A percentile compares a stretch with the other conserved stretches of the same genome.
Conservation (phyloP, 2,888 invertebrate genomes). For the Campaea margaritaria region DNA sequence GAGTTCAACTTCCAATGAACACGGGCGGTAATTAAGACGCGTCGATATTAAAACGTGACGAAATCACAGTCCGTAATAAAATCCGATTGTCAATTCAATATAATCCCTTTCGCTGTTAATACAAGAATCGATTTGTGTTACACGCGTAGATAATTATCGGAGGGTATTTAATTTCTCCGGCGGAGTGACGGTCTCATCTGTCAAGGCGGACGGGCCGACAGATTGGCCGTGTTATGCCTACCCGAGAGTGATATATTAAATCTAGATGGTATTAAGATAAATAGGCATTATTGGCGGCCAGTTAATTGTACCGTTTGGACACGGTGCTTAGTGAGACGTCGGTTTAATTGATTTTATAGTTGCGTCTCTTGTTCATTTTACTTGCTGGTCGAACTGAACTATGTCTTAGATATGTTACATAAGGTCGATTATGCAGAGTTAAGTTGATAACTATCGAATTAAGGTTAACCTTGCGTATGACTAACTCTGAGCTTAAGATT, state of each 20-base stretch:
- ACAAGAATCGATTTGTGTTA: slow-evolving; percentile 51
- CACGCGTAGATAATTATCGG: slow-evolving; percentile 62
- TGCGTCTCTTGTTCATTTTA: slow-evolving; percentile 16
- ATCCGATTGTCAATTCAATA: slow-evolving; percentile 45
- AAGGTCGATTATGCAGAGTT: slow-evolving; percentile 13
- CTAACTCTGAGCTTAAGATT: slow-evolving; percentile 25
- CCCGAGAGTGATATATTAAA: slow-evolving; percentile 61
- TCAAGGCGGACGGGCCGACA: slow-evolving; percentile 56
- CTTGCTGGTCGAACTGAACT: slow-evolving; percentile 17
- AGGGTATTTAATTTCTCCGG: slow-evolving; percentile 49
- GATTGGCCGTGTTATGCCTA: slow-evolving; percentile 57
- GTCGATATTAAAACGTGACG: slow-evolving; percentile 29
- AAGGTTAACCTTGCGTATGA: slow-evolving; percentile 18
- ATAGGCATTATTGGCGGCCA: slow-evolving; percentile 52
- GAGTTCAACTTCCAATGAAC: slow-evolving; percentile 7
- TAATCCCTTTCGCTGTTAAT: slow-evolving; percentile 41
- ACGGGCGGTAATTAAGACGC: slow-evolving; percentile 28
- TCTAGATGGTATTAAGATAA: slow-evolving; percentile 62
- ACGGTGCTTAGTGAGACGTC: slow-evolving; percentile 39
- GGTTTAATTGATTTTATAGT: slow-evolving; percentile 40
- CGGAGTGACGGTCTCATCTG: slow-evolving; percentile 60
- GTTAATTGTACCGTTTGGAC: slow-evolving; percentile 58
- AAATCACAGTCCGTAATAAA: slow-evolving; percentile 41
- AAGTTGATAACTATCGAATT: slow-evolving; percentile 12
- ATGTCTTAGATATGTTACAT: slow-evolving; percentile 25